A percentile compares a stretch with the other conserved stretches of the same genome.
phyloP scores from a whole-genome alignment of 2,888 invertebrate genomes.

The Lathronympha strigana region DNA sequence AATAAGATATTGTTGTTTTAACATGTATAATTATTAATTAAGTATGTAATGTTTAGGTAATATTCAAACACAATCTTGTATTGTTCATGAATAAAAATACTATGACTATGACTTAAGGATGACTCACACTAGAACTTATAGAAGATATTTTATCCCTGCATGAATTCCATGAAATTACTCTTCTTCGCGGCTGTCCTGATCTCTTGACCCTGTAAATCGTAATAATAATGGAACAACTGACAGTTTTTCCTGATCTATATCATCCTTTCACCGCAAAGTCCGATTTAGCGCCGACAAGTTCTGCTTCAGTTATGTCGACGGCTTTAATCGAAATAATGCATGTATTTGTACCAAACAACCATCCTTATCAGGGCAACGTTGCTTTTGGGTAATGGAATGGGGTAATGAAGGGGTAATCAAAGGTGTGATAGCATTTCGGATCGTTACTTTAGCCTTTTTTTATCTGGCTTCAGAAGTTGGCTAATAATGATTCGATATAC shows the following conservation, averaged over 20 bases:
- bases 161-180: too few relatives aligned
- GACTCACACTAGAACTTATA: too few relatives aligned
- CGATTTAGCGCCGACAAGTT: neutral
- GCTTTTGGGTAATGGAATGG: slow-evolving; percentile 21
- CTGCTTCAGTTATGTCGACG: neutral
- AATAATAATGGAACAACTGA: slow-evolving; percentile 24
- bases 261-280: slow-evolving; percentile 6
- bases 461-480: neutral
- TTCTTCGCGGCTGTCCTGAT: neutral
- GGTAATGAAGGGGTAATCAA: slow-evolving; percentile 20
- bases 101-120: too few relatives aligned
- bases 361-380: slow-evolving; percentile 16
- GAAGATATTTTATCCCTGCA: too few relatives aligned
- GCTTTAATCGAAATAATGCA: slow-evolving; percentile 18
- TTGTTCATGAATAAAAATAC: too few relatives aligned
- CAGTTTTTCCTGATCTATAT: slow-evolving; percentile 21
- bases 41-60: too few relatives aligned
- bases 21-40: too few relatives aligned
- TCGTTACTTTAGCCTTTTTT: slow-evolving; percentile 13
- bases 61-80: too few relatives aligned
- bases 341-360: slow-evolving; percentile 23
- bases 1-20: too few relatives aligned
- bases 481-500: neutral
- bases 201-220: slow-evolving; percentile 16
- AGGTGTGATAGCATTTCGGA: slow-evolving; percentile 11